Base-by-base conservation (phyloP, 2,888 invertebrate species). In the Morpho helenor region DNA sequence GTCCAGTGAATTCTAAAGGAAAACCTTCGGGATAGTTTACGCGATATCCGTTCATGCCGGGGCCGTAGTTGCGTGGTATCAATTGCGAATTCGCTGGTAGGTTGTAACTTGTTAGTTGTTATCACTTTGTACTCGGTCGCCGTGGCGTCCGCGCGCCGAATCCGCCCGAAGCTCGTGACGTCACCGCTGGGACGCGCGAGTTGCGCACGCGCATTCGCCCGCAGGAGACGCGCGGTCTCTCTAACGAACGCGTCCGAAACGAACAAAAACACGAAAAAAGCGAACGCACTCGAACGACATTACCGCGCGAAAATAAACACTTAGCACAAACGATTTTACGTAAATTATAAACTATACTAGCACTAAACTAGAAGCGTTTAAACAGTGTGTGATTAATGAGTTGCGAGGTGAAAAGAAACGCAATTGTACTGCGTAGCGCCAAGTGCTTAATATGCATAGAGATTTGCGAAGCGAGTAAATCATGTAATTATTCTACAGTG, bases 61-160 rank as follows among this genome's bases (percentile, higher is more conserved):
- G 70, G 73, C 73, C 73, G 76, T 72, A 71, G 71, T 65, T 31
- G 31, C 31, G 31, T 31, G 31, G 31, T 31, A 31, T 31, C 31
- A 82, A 76, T 80, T 77, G 78, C 77, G 72, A 65, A 63, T 69
- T 82, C 50, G 42, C 40, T 16, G n/a, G 39, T 31, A 3, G 7
- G 8, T 22, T 16, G 7, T 2, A 9, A 9, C 82, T 83, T 81
- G 83, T 87, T 88, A 88, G 87, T 83, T 81, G 83, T 87, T 88
- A 88, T 88, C 88, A 88, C 80, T 87, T 77, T 77, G 87, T 80
- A 77, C 80, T 79, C 75, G 76, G 72, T 75, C 66, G 76, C 76
- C 74, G 77, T 78, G 83, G 81, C 79, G 87, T 70, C 64, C 71
- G 71, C 76, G 74, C 77, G 75, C 80, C 75, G 68, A 72, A 79